phyloP scores from a whole-genome alignment of 2,113 vertebrate genomes.

The Rhinolophus ferrumequinum region DNA sequence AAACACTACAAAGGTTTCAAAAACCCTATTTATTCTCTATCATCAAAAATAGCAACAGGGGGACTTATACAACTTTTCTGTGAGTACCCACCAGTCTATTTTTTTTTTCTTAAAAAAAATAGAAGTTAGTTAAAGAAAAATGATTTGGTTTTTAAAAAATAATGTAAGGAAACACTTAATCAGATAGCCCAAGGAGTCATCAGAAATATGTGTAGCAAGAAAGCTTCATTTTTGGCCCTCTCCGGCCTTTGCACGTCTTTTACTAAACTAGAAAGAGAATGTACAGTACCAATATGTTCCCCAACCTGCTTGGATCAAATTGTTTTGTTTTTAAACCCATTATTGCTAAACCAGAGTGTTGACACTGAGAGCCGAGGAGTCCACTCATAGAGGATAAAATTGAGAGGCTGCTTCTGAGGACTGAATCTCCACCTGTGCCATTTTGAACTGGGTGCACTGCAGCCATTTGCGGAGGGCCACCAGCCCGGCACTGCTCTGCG shows the following conservation, averaged over 20 bases:
- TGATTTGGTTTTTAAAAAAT: constrained; percentile 87
- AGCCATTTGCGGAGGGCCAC: constrained; percentile 97
- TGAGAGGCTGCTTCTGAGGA: constrained; percentile 98
- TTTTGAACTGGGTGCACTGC: constrained; percentile 98
- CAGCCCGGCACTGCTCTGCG: constrained; percentile 87
- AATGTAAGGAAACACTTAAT: constrained; percentile 87
- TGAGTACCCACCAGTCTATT: constrained; percentile 84
- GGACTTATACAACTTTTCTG: constrained; percentile 83
- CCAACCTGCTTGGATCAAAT: constrained; percentile 81
- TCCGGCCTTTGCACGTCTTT: constrained; percentile 72
- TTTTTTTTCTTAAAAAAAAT: constrained; percentile 86
- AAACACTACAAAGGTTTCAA: constrained; percentile 86
- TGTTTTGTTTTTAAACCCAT: constrained; percentile 84
- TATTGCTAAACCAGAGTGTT: constrained; percentile 89
- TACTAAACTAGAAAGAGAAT: constrained; percentile 85
- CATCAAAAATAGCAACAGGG: constrained; percentile 87
- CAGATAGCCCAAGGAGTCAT: constrained; percentile 82
- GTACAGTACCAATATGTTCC: constrained; percentile 82
- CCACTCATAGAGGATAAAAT: constrained; percentile 97
- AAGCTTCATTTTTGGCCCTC: constrained; percentile 70
- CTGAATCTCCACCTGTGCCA: constrained; percentile 99
- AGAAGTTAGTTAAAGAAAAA: constrained; percentile 86
- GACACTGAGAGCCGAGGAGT: constrained; percentile 74
- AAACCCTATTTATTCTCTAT: constrained; percentile 85
- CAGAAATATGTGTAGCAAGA: constrained; percentile 83